These are phyloP conservation scores for Sepiola atlantica DNA, from an alignment of 2,888 invertebrate species.

Conservation along the genomic window DNA sequence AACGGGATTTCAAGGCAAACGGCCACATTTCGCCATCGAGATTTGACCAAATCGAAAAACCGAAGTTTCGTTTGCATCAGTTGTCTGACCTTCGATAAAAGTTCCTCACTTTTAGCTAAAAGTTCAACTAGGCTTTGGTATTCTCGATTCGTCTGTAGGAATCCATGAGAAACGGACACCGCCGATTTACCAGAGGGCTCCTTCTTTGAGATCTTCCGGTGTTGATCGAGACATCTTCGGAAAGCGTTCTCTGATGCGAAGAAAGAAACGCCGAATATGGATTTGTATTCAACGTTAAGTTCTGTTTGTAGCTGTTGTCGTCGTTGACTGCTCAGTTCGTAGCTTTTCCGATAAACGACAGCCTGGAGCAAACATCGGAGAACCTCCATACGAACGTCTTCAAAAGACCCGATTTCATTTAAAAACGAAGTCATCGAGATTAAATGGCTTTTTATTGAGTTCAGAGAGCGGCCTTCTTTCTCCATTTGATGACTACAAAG, in stretches of 20 bases:
- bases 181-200: not conserved
- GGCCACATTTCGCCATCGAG: not conserved
- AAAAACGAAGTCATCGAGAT: not conserved
- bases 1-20: not conserved
- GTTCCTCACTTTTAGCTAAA: not conserved
- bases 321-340: not conserved
- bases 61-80: not conserved
- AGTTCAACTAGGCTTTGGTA: not conserved
- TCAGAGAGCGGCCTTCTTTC: not conserved
- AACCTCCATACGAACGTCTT: slow-evolving; percentile 23
- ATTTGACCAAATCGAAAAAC: not conserved
- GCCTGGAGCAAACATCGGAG: not conserved
- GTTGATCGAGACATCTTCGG: not conserved
- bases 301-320: not conserved
- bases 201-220: not conserved
- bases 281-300: not conserved
- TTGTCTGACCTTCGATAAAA: not conserved
- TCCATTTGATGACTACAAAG: slow-evolving; percentile 25
- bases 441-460: not conserved
- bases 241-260: not conserved
- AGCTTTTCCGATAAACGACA: not conserved
- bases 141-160: not conserved
- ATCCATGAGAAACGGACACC: not conserved
- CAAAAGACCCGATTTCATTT: not conserved
- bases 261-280: not conserved